Conservation (phyloP, 2,888 invertebrate genomes). For the Andrena camellia region DNA sequence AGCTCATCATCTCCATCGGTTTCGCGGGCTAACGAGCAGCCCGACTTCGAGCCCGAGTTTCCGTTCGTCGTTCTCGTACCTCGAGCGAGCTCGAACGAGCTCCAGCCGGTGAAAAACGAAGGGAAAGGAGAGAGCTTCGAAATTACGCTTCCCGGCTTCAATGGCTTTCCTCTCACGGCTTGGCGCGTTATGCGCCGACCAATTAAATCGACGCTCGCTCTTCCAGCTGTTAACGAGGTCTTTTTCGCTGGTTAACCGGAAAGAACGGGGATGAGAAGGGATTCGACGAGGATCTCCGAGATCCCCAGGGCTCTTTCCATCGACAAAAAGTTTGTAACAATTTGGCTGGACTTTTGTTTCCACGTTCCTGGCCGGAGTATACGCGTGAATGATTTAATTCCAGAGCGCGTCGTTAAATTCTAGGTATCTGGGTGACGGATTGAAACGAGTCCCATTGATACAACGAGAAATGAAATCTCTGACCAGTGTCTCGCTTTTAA, state of each 20-base stretch:
- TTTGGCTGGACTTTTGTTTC: not conserved
- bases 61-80: constrained; percentile 19
- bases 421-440: constrained; percentile 1
- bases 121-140: constrained; percentile 8
- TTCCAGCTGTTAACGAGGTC: constrained; percentile 15
- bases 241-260: constrained; percentile 19
- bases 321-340: constrained; percentile 7
- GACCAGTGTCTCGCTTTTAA: not conserved
- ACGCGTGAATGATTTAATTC: no score
- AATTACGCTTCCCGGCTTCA: constrained; percentile 11
- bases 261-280: constrained; percentile 2
- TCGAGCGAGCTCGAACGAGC: constrained; percentile 21
- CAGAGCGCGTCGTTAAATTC: not conserved
- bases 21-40: constrained; percentile 52
- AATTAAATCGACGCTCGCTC: constrained; percentile 29
- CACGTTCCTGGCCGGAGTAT: not conserved
- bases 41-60: constrained; percentile 27
- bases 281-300: constrained; percentile 6
- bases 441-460: not conserved
- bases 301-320: not conserved
- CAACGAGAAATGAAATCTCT: not conserved
- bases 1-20: constrained; percentile 44
- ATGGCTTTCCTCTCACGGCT: not conserved
- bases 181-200: constrained; percentile 4
- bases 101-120: not conserved